Conservation (phyloP, 1,140 invertebrate genomes). For the Scylla paramamosain region DNA sequence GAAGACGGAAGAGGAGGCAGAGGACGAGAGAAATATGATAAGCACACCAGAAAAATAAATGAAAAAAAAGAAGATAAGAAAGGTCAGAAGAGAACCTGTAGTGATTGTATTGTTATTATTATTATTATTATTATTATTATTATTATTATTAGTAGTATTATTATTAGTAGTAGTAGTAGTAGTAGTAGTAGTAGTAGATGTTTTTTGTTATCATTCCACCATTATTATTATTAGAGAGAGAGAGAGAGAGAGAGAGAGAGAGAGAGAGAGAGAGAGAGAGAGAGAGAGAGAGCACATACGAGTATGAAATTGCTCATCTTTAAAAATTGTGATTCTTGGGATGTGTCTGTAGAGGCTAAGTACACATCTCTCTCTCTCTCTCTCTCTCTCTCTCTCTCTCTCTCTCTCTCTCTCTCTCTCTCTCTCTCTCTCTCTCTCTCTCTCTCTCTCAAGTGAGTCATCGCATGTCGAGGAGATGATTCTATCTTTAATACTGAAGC, state of each 20-base stretch:
- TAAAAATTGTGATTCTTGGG: no score
- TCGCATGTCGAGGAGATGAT: neutral
- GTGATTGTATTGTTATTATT: neutral
- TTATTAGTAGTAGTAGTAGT: no score
- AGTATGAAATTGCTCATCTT: no score
- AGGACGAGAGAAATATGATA: neutral
- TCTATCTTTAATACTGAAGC: neutral
- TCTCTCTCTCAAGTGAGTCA: neutral
- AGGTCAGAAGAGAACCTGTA: neutral
- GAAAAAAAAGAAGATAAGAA: neutral
- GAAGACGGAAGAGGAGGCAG: neutral
- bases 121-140: constrained; percentile 15
- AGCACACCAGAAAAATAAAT: neutral
- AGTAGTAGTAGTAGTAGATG: no score
- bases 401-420: constrained; percentile 16
- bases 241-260: neutral
- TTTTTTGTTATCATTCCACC: neutral
- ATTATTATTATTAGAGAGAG: no score
- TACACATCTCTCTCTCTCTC: constrained; percentile 35
- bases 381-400: constrained; percentile 37
- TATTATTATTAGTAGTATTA: neutral
- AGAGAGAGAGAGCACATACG: no score
- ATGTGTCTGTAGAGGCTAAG: no score
- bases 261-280: no score
- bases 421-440: constrained; percentile 49